Evolutionary conservation across 2,113 vertebrate species (phyloP).

Genomic region (Lanius collurio): DNA sequence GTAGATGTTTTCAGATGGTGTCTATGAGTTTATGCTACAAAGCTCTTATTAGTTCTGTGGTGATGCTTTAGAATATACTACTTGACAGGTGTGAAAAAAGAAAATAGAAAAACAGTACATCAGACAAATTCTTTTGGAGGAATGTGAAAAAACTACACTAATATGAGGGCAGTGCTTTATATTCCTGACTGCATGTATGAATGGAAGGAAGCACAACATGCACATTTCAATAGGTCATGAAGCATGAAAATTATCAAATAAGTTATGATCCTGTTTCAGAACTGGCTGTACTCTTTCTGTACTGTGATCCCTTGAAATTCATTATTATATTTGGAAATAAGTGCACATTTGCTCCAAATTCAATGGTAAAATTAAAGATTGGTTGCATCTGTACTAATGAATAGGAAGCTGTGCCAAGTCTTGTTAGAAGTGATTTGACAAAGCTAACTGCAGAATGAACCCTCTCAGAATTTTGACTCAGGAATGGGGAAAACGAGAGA

Average conservation of each 20-base stretch:
- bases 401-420: neutral
- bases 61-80: neutral
- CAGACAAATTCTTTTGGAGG: neutral
- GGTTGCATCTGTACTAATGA: neutral
- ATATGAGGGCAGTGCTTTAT: neutral
- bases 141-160: neutral
- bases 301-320: neutral
- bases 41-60: neutral
- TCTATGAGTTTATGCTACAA: neutral
- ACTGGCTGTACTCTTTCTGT: neutral
- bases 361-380: neutral
- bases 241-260: neutral
- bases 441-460: neutral
- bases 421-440: neutral
- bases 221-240: neutral
- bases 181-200: neutral
- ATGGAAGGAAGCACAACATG: neutral
- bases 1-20: neutral
- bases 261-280: neutral
- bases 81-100: neutral
- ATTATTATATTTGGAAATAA: neutral
- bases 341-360: neutral
- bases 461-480: neutral
- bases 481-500: neutral
- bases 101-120: neutral